A percentile compares a stretch with the other conserved stretches of the same genome.
These are phyloP conservation scores for Rhabditoides inermis DNA, from an alignment of 2,888 invertebrate genomes.

Conservation along the genomic window DNA sequence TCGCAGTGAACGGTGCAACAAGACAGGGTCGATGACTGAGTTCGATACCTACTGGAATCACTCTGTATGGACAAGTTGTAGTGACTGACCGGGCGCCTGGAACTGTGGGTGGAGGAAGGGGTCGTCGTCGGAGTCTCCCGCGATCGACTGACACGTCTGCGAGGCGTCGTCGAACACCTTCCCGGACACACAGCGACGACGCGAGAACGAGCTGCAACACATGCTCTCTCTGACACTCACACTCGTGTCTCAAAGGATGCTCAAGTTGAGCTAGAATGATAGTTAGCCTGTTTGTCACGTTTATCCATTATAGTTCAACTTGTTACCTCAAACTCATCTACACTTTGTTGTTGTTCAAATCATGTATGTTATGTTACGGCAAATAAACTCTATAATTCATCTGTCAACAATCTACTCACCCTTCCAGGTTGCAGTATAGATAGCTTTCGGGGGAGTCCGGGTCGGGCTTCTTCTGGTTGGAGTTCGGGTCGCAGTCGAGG, in stretches of 20 bases:
- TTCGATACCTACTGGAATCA: too few species aligned
- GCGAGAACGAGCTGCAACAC: conserved; percentile 32
- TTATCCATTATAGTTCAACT: too few species aligned
- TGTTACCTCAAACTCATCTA: too few species aligned
- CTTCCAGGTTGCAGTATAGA: conserved; percentile 48
- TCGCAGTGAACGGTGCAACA: too few species aligned
- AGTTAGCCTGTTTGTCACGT: not conserved
- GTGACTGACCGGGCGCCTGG: conserved; percentile 44
- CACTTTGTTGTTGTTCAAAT: too few species aligned
- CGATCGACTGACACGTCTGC: conserved; percentile 30
- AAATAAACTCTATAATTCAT: too few species aligned
- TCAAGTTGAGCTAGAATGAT: not conserved
- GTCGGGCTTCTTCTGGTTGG: conserved; percentile 37
- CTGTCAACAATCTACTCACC: conserved; percentile 24
- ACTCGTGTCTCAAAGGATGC: not conserved
- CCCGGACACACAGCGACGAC: conserved; percentile 42
- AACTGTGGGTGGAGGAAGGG: conserved; percentile 44
- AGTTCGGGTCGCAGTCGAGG: conserved; percentile 32
- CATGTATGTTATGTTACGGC: too few species aligned
- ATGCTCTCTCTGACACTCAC: not conserved
- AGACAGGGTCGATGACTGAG: too few species aligned
- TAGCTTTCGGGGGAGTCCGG: conserved; percentile 39
- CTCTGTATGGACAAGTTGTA: too few species aligned
- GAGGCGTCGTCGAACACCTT: conserved; percentile 39
- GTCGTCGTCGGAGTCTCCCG: conserved; percentile 17